Evolutionary conservation across 2,113 vertebrate genomes (phyloP).

Genomic region (Bubo bubo): DNA sequence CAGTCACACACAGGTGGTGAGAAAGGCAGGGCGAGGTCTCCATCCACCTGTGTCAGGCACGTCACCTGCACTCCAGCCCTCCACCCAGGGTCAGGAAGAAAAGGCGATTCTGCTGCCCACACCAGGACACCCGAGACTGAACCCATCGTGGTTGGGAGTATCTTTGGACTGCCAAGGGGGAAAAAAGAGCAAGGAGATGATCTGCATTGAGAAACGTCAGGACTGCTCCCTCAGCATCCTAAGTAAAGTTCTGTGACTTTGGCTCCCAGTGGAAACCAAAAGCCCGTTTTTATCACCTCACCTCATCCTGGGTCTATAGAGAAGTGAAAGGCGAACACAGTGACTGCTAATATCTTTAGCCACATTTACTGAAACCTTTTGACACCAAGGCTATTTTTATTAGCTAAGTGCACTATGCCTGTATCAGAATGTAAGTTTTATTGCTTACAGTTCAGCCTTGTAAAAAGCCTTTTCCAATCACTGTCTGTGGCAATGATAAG

Average conservation of each 20-base stretch:
- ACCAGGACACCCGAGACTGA: background rate
- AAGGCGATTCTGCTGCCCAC: background rate
- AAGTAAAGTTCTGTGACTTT: background rate
- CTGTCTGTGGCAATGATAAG: constrained; percentile 66
- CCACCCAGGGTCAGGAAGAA: background rate
- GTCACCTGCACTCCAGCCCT: background rate
- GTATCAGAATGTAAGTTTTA: constrained; percentile 73
- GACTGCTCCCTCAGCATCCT: background rate
- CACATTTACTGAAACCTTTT: constrained; percentile 77
- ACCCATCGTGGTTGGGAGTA: background rate
- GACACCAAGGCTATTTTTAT: constrained; percentile 78
- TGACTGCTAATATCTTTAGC: constrained; percentile 66
- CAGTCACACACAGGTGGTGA: background rate
- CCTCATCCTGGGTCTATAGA: constrained; percentile 1
- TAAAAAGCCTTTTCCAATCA: constrained; percentile 79
- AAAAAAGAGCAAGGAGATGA: background rate
- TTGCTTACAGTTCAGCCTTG: constrained; percentile 72
- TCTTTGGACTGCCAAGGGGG: background rate
- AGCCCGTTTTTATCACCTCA: constrained; percentile 58
- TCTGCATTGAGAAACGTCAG: background rate
- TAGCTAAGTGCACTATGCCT: constrained; percentile 74
- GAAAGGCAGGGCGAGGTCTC: background rate
- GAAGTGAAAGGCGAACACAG: constrained; percentile 41
- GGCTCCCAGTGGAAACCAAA: constrained; percentile 50
- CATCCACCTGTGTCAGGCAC: background rate